A percentile compares a stretch with the other conserved stretches of the same genome.
Conservation (phyloP, 2,113 vertebrate genomes). For the Canis aureus region DNA sequence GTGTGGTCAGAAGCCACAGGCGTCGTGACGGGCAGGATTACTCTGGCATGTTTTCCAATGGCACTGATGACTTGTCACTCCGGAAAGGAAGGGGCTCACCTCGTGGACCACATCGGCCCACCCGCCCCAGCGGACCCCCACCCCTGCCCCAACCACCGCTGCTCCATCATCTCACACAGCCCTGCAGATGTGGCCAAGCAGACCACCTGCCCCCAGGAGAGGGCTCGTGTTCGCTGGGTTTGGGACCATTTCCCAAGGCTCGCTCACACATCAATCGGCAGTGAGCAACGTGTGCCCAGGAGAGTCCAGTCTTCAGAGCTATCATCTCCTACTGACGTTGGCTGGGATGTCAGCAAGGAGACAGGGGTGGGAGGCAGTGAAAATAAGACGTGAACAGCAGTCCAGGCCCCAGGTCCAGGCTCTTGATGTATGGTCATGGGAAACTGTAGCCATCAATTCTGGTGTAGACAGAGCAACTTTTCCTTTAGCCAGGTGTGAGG, state of each 20-base stretch:
- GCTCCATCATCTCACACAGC: neutral
- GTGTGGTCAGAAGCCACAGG: conserved; percentile 13
- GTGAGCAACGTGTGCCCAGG: neutral
- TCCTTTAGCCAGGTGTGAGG: neutral
- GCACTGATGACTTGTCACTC: neutral
- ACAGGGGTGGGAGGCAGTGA: neutral
- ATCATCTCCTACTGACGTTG: conserved; percentile 48
- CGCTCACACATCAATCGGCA: neutral
- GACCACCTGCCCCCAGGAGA: neutral
- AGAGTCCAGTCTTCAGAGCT: neutral
- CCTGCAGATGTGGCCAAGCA: neutral
- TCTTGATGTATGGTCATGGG: neutral
- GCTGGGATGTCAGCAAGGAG: neutral
- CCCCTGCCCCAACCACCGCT: rapidly evolving
- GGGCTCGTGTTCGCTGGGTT: neutral
- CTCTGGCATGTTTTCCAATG: neutral
- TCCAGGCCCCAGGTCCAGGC: neutral
- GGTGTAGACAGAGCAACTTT: rapidly evolving
- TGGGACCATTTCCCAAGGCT: neutral
- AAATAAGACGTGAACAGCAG: neutral
- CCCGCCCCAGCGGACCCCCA: neutral
- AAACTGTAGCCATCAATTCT: rapidly evolving
- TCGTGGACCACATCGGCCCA: neutral
- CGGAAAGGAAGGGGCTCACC: neutral
- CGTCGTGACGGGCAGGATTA: neutral